Base-by-base conservation (phyloP, 2,888 invertebrate genomes). In the Sthenelais limicola region DNA sequence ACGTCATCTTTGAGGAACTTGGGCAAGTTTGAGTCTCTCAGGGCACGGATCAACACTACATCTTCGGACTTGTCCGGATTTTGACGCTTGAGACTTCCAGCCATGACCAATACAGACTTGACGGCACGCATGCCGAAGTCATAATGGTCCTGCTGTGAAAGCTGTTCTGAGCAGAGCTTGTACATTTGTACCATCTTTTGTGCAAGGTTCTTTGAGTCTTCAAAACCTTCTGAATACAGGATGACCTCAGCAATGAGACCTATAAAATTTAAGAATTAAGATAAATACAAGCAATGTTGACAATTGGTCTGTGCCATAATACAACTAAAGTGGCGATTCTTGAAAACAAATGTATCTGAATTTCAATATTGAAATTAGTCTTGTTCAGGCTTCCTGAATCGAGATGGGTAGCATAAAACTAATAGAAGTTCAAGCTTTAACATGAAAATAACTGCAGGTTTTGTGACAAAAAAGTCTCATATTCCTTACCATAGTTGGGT, bases 171-270 rank as follows among this genome's bases (percentile, higher is more conserved):
- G 82, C 95, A 95, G 4, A 96, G 89, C 82, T 95, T 95, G 88
- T 96, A 96, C 94, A 96, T 94, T 86, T 95, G 93, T 0, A 94
- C 94, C 95, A 96, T 95, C 88, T 96, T 96, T 83, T 93, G 92
- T 0, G 96, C 94, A n/a, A 96, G 89, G 2, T 91, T 90, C 85
- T 92, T 94, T 0, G 95, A 95, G 0, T 94, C 93, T 85, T 95
- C 95, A 83, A 96, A 96, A 12, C 96, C 96, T 89, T 96, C 95
- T 0, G 95, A 95, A 87, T 96, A 96, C n/a, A 96, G 88, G 76
- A 94, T 95, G 3, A 96, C 95, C 89, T 96, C 96, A 56, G 96
- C 95, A 81, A 96, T 88, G 72, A 88, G 80, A 32, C 83, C 86
- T 86, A 79, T 21, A 56, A 56, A n/a, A n/a, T n/a, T n/a, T n/a